A percentile compares a stretch with the other conserved stretches of the same genome.
phyloP scores from a whole-genome alignment of 2,888 invertebrate species.

The Slavum lentiscoides region DNA sequence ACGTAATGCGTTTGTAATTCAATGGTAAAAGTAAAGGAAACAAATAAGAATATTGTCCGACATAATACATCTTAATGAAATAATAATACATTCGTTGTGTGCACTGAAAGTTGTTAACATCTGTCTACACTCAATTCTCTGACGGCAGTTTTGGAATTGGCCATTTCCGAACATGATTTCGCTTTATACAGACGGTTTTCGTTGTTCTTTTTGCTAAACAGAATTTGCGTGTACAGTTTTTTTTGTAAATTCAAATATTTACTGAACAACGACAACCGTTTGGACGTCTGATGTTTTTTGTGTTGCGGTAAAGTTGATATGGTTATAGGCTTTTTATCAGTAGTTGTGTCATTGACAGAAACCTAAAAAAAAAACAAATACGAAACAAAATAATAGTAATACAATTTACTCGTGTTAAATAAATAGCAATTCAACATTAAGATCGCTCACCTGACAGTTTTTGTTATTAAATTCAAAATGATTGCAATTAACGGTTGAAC shows the following conservation, averaged over 20 bases:
- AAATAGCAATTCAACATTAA: not conserved
- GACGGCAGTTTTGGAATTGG: constrained; percentile 49
- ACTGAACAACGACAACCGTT: constrained; percentile 67
- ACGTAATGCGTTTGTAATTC: not conserved
- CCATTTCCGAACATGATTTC: constrained; percentile 63
- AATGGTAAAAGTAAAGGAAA: not conserved
- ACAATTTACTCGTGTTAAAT: not conserved
- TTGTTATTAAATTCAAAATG: constrained; percentile 36
- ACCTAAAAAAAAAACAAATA: constrained; percentile 27
- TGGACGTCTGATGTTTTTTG: constrained; percentile 54
- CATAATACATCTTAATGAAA: constrained; percentile 3
- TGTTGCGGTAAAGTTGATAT: constrained; percentile 30
- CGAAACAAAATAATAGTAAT: not conserved
- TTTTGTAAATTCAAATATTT: constrained; percentile 72
- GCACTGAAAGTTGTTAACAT: not conserved
- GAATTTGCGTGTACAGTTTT: constrained; percentile 68
- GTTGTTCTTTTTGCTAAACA: constrained; percentile 62
- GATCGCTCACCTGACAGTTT: constrained; percentile 7
- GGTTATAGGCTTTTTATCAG: constrained; percentile 1
- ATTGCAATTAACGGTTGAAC: constrained; percentile 17
- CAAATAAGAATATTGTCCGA: not conserved
- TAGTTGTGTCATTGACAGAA: not conserved
- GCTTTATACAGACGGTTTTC: constrained; percentile 65
- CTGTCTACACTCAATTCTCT: constrained; percentile 41
- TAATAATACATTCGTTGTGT: constrained; percentile 21